Conservation (phyloP, 2,113 vertebrate species). For the Malurus cyaneus region DNA sequence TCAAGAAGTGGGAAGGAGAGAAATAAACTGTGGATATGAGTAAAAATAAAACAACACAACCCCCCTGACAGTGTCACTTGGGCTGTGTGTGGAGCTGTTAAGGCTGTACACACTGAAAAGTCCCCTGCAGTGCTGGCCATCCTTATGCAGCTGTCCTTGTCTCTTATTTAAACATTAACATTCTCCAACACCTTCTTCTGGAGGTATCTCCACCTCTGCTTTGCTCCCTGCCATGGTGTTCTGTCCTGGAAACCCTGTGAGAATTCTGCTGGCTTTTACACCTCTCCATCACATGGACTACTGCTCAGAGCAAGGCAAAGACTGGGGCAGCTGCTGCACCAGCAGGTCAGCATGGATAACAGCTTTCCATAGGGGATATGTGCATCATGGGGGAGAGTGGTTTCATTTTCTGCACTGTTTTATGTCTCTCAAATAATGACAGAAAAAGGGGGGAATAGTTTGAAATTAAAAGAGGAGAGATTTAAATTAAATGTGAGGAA, state of each 20-base stretch:
- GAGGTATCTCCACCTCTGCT: neutral
- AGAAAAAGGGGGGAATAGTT: neutral
- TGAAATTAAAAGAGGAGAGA: neutral
- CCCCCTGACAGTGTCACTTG: neutral
- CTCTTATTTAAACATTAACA: neutral
- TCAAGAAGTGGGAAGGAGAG: constrained; percentile 41
- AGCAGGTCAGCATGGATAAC: neutral
- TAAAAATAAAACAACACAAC: constrained; percentile 13
- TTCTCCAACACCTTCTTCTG: neutral
- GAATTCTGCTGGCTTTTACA: neutral
- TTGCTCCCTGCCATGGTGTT: neutral
- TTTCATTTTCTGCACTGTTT: neutral
- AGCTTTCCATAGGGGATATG: neutral
- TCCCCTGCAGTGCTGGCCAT: neutral
- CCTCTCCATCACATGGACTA: neutral
- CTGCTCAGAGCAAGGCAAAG: neutral
- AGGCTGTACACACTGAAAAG: neutral
- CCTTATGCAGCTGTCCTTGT: neutral
- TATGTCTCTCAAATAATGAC: neutral
- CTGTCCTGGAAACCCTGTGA: neutral
- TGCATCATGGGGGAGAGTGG: accelerated
- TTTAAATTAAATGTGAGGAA: neutral
- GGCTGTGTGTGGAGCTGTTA: neutral
- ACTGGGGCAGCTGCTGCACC: accelerated
- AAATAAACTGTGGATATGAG: constrained; percentile 42